A percentile compares a stretch with the other conserved stretches of the same genome.
Evolutionary conservation across 2,113 vertebrate genomes (phyloP).

Genomic region (Dryoscopus gambensis): DNA sequence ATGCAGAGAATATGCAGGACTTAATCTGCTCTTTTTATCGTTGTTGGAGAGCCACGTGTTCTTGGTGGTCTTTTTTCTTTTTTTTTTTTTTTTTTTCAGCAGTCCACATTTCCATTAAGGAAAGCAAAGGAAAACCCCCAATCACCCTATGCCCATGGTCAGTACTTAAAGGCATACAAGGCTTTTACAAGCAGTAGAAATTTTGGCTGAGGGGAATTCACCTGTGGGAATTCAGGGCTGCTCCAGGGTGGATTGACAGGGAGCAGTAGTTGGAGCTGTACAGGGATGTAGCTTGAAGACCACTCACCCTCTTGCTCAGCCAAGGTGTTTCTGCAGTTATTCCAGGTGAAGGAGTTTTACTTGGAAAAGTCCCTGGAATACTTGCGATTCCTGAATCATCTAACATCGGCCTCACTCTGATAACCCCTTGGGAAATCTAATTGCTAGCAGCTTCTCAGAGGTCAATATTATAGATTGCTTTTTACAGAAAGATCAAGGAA

Average conservation of each 20-base stretch:
- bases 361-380: not conserved
- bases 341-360: not conserved
- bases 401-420: not conserved
- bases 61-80: not conserved
- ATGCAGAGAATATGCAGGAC: not conserved
- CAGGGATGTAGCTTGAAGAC: not conserved
- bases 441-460: slow-evolving; percentile 20
- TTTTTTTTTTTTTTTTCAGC: no score
- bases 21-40: not conserved
- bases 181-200: slow-evolving; percentile 9
- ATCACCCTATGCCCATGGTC: not conserved
- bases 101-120: not conserved
- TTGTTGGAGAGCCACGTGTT: not conserved
- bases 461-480: slow-evolving; percentile 61
- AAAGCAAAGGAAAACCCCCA: not conserved
- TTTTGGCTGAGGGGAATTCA: not conserved
- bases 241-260: not conserved
- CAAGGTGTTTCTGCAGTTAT: not conserved
- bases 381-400: slow-evolving; percentile 23
- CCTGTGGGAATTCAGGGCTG: not conserved
- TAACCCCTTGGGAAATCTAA: slow-evolving; percentile 33
- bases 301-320: not conserved
- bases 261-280: not conserved
- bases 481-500: slow-evolving; percentile 57
- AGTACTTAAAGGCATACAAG: not conserved